Evolutionary conservation across 2,797 vertebrate genomes (phyloP).

Genomic region (Mastacembelus armatus): DNA sequence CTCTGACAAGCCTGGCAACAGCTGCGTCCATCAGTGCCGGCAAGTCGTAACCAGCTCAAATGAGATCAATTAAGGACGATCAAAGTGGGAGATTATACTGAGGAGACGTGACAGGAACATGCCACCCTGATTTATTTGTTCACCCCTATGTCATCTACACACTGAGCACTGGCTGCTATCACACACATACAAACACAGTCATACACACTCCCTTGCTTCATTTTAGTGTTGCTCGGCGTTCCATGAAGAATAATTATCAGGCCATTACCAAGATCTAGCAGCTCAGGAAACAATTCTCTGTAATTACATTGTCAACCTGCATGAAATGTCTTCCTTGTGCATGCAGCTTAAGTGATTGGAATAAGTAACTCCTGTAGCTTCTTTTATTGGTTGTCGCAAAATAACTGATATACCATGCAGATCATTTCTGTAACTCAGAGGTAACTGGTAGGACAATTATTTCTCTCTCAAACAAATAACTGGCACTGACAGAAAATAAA

Average conservation of each 20-base stretch:
- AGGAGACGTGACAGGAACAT: conserved; percentile 37
- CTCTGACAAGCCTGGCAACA: conserved; percentile 35
- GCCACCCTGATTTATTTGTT: conserved; percentile 47
- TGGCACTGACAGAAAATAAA: conserved; percentile 6
- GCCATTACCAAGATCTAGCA: conserved; percentile 23
- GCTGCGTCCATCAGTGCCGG: conserved; percentile 27
- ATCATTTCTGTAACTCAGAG: conserved; percentile 1
- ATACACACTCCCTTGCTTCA: background rate
- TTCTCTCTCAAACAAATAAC: conserved; percentile 7
- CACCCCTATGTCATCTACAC: conserved; percentile 6
- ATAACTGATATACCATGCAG: background rate
- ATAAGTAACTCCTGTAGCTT: conserved; percentile 16
- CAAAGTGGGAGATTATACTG: conserved; percentile 43
- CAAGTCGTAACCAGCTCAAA: conserved; percentile 46
- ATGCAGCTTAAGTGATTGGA: conserved; percentile 16
- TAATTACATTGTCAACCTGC: conserved; percentile 45
- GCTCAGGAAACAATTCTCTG: conserved; percentile 29
- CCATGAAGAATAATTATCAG: conserved; percentile 35
- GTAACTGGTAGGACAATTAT: background rate
- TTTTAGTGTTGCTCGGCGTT: conserved; percentile 23
- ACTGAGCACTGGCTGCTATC: conserved; percentile 2
- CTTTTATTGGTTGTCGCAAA: conserved; percentile 36
- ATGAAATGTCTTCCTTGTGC: conserved; percentile 20
- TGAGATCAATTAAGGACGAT: conserved; percentile 59
- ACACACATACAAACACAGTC: background rate